These are phyloP conservation scores for Sardinella longiceps DNA, from an alignment of 2,797 vertebrate genomes.

Conservation along the genomic window DNA sequence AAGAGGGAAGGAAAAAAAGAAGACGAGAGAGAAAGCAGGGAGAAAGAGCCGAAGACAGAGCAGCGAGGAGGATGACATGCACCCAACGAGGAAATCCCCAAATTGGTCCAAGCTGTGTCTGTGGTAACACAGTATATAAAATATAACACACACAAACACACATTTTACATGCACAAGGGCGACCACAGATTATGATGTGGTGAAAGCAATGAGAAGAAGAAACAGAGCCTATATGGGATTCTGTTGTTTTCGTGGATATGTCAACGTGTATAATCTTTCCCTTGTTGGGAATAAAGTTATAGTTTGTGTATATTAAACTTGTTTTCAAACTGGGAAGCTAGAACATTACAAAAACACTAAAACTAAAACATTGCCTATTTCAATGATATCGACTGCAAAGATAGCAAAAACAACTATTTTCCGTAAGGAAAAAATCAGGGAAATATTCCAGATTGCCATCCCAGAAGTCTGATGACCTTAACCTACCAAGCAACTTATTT, in stretches of 20 bases:
- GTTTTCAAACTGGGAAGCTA: no score
- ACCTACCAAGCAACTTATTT: no score
- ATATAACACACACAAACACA: neutral
- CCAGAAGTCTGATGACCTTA: no score
- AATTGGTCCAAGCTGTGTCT: neutral
- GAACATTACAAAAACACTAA: no score
- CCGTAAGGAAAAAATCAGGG: no score
- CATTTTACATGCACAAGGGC: neutral
- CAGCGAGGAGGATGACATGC: neutral
- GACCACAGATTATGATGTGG: constrained; percentile 10
- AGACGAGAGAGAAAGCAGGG: neutral
- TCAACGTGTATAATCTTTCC: neutral
- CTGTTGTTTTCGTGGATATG: neutral
- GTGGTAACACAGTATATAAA: constrained; percentile 21
- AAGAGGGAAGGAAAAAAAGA: neutral
- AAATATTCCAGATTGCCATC: no score
- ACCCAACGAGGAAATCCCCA: constrained; percentile 26
- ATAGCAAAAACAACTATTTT: no score
- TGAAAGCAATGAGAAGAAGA: neutral
- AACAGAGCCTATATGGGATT: neutral
- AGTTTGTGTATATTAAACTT: neutral
- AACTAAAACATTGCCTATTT: no score
- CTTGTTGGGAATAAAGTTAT: neutral
- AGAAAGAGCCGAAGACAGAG: neutral
- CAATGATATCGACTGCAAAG: no score